Conservation (phyloP, 2,113 vertebrate genomes). For the Rhinichthys klamathensis region DNA sequence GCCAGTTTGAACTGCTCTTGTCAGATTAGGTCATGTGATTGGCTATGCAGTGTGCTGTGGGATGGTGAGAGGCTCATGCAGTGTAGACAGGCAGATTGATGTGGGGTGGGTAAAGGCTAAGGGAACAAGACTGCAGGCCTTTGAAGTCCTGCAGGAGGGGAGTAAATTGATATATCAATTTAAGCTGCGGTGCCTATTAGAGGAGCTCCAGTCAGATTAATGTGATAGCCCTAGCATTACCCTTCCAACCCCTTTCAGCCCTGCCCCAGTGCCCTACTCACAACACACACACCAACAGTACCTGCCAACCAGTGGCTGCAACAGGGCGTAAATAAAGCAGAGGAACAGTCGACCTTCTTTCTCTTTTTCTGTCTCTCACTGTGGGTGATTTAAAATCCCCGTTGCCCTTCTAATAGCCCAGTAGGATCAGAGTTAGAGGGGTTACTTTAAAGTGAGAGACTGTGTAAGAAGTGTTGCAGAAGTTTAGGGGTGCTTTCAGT, state of each 20-base stretch:
- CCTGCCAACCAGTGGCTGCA: conserved; percentile 13
- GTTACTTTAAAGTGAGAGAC: conserved; percentile 64
- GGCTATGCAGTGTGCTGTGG: conserved; percentile 62
- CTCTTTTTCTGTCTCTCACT: conserved; percentile 35
- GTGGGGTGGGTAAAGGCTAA: conserved; percentile 85
- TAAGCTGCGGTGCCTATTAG: conserved; percentile 95
- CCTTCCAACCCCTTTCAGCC: conserved; percentile 71
- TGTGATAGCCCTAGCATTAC: conserved; percentile 78
- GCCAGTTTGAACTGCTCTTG: conserved; percentile 33
- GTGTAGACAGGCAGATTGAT: conserved; percentile 84
- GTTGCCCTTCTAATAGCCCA: conserved; percentile 67
- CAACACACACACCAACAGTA: conserved; percentile 25
- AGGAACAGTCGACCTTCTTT: not conserved
- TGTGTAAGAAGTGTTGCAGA: not conserved
- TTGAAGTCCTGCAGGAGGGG: conserved; percentile 93
- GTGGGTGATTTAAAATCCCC: conserved; percentile 67
- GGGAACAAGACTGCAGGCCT: conserved; percentile 82
- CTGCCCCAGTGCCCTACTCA: conserved; percentile 48
- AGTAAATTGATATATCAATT: conserved; percentile 95
- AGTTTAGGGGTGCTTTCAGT: conserved; percentile 44
- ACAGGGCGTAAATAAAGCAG: conserved; percentile 13
- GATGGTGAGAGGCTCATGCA: conserved; percentile 71
- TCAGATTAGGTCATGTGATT: conserved; percentile 61
- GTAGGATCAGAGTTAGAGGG: conserved; percentile 64
- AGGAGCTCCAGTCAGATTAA: conserved; percentile 83